A percentile compares a stretch with the other conserved stretches of the same genome.
phyloP scores from a whole-genome alignment of 53 echinoderm and acorn worm species.

The Apostichopus leukothele region DNA sequence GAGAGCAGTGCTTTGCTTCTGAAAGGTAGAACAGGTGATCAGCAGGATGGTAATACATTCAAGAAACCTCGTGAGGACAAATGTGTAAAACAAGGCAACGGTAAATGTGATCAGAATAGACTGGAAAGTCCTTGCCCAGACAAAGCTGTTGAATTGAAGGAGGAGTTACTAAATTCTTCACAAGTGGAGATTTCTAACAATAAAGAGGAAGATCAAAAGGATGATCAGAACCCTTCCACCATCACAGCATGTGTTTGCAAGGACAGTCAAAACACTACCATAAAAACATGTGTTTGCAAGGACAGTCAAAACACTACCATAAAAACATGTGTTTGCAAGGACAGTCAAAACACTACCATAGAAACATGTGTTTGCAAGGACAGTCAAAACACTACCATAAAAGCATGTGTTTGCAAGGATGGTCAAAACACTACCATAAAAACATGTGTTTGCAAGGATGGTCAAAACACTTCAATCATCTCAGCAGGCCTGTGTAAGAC shows the following conservation, averaged over 20 bases:
- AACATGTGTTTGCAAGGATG: no score
- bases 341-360: no score
- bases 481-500: background rate
- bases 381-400: no score
- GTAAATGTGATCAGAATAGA: constrained; percentile 46
- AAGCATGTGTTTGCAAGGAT: no score
- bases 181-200: constrained; percentile 22
- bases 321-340: no score
- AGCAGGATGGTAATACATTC: constrained; percentile 35
- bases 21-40: constrained; percentile 25
- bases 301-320: no score
- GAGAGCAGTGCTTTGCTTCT: constrained; percentile 50
- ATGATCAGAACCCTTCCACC: background rate
- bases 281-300: no score
- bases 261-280: no score
- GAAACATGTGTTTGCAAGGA: no score
- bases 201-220: background rate
- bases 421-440: no score
- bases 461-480: background rate
- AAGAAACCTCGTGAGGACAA: constrained; percentile 56
- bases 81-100: background rate
- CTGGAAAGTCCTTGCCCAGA: constrained; percentile 4
- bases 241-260: no score
- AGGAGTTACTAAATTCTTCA: background rate
- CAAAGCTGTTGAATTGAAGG: constrained; percentile 18